Evolutionary conservation across 2,113 vertebrate genomes (phyloP), one percentile per base, ranked within the genome.

Genomic region (Hippotragus niger): DNA sequence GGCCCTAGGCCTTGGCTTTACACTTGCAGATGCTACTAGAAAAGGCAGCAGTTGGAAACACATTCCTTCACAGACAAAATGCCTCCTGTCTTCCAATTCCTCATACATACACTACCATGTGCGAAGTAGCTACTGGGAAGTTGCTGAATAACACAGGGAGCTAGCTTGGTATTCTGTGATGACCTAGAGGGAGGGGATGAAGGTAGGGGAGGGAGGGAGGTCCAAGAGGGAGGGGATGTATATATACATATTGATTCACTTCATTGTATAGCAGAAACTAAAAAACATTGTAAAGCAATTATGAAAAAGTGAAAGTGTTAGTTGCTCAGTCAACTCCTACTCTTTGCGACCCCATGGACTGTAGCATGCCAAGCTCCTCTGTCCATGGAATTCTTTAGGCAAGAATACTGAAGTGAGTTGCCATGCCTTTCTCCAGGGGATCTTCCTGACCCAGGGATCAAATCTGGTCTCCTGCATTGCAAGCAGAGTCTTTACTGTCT

Each of bases 31-130:
- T 55, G 10, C 45, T 88, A 55, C 96, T 58, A 92, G 58, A 87
- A 95, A 74, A 91, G 93, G 47, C 23, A 91, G 29, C 55, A 64
- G 33, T 10, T 94, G 55, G 76, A 96, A 98, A 88, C 86, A 88
- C 8, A 57, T 91, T 97, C n/a, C 27, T 40, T 95, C 29, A 31
- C 1, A 78, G 40, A 13, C 58, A 91, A 81, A 95, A 94, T 80
- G 21, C 67, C 71, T 76, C 71, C 40, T 8, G 71, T 76, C 71
- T 43, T 74, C 71, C 40, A 43, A 0, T 76, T 76, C 23, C 40
- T 76, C 71, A 76, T 76, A 76, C 23, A 27, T 43, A 27, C 71
- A 76, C 3, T 27, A 27, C 40, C 71, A 76, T 23, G 67, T 74
- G 36, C 6, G 2, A 74, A 74, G 67, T 40, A 76, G 40, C 71